A percentile compares a stretch with the other conserved stretches of the same genome.
Evolutionary conservation across 2,888 invertebrate genomes (phyloP).

Genomic region (Priocnemis perturbator): DNA sequence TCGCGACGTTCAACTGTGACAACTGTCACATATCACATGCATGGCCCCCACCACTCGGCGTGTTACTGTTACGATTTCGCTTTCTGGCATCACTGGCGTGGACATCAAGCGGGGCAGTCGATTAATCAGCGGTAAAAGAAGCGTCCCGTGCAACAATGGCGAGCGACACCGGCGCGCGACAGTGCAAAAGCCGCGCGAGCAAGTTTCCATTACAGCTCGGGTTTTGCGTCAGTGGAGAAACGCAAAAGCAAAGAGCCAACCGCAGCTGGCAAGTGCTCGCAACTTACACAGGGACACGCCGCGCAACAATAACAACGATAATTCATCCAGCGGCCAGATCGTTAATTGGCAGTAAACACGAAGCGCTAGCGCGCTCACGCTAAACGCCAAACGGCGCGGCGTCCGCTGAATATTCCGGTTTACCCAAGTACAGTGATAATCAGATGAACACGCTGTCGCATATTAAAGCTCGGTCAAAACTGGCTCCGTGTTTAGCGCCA

Average conservation of each 20-base stretch:
- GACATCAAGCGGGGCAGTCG: no score
- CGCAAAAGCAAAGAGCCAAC: background rate
- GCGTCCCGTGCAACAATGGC: no score
- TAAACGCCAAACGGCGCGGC: background rate
- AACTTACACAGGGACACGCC: slow-evolving; percentile 19
- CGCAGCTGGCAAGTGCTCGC: background rate
- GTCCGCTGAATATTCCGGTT: slow-evolving; percentile 13
- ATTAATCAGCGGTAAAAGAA: no score
- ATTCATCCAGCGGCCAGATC: slow-evolving; percentile 19
- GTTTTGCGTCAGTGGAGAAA: no score
- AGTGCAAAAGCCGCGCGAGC: no score
- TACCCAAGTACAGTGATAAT: slow-evolving; percentile 8
- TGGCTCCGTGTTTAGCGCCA: background rate
- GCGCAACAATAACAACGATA: slow-evolving; percentile 25
- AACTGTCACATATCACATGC: no score
- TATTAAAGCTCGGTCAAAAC: slow-evolving; percentile 12
- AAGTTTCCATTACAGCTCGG: no score
- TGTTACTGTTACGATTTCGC: no score
- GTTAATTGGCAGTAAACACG: slow-evolving; percentile 20
- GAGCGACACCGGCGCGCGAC: no score
- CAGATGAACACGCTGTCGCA: background rate
- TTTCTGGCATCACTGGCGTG: no score
- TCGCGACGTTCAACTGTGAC: no score
- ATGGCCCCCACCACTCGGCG: no score
- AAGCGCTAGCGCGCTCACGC: background rate